These are phyloP conservation scores for Lasioglossum pauxillum DNA, from an alignment of 2,888 invertebrate genomes.

Conservation along the genomic window DNA sequence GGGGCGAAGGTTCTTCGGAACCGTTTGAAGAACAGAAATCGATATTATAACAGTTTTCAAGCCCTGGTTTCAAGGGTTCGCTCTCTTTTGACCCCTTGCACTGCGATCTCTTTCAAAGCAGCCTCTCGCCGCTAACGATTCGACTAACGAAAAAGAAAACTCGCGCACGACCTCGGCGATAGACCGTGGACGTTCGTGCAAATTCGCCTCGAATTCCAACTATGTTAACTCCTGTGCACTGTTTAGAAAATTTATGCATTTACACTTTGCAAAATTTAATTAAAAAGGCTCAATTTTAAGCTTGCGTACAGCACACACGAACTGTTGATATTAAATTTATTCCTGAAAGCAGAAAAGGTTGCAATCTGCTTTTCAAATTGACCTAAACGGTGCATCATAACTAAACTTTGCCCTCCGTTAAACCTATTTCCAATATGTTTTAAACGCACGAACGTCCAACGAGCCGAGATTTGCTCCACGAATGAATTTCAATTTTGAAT, in stretches of 20 bases:
- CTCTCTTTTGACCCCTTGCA: background rate
- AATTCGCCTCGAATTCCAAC: background rate
- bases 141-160: background rate
- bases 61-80: slow-evolving; percentile 1
- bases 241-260: background rate
- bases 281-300: too few species aligned
- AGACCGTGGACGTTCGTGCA: background rate
- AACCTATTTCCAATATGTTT: background rate
- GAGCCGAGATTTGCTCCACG: background rate
- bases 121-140: background rate
- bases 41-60: slow-evolving; percentile 1
- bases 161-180: background rate
- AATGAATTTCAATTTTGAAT: background rate
- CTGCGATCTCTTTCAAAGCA: slow-evolving; percentile 3
- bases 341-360: too few species aligned
- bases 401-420: background rate
- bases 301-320: too few species aligned
- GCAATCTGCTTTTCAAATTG: background rate
- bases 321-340: too few species aligned
- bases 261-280: background rate
- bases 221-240: background rate
- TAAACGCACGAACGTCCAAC: background rate
- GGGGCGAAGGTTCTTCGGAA: background rate
- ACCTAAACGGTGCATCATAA: too few species aligned
- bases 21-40: background rate